Conservation (phyloP, 2,113 vertebrate species). For the Chaenogobius annularis region DNA sequence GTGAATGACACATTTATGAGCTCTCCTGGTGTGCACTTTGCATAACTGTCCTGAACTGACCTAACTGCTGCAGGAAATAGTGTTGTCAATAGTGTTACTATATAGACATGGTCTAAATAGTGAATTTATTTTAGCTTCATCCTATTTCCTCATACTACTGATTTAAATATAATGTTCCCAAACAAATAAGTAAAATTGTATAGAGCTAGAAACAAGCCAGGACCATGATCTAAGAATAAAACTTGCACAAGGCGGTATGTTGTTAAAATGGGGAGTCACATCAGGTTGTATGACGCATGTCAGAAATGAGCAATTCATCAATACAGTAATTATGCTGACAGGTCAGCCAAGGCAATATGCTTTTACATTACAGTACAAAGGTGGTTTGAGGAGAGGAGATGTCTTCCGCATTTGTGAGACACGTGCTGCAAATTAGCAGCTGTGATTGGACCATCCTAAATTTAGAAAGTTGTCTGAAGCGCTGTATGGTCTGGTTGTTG, state of each 20-base stretch:
- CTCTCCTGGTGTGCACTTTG: neutral
- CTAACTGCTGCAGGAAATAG: neutral
- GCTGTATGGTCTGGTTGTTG: neutral
- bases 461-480: neutral
- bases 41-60: conserved; percentile 5
- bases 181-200: neutral
- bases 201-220: neutral
- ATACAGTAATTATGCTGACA: no score
- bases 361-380: neutral
- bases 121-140: neutral
- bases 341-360: neutral
- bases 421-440: no score
- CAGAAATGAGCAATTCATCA: neutral
- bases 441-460: neutral
- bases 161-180: neutral
- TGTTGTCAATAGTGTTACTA: neutral
- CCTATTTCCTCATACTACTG: neutral
- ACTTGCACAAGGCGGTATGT: neutral
- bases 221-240: neutral
- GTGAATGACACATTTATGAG: conserved; percentile 3
- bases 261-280: neutral
- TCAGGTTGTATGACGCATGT: neutral
- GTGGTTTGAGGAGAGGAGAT: neutral
- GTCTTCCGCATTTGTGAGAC: no score
- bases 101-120: no score